Evolutionary conservation across 2,797 vertebrate genomes (phyloP).

Genomic region (Lacerta agilis): DNA sequence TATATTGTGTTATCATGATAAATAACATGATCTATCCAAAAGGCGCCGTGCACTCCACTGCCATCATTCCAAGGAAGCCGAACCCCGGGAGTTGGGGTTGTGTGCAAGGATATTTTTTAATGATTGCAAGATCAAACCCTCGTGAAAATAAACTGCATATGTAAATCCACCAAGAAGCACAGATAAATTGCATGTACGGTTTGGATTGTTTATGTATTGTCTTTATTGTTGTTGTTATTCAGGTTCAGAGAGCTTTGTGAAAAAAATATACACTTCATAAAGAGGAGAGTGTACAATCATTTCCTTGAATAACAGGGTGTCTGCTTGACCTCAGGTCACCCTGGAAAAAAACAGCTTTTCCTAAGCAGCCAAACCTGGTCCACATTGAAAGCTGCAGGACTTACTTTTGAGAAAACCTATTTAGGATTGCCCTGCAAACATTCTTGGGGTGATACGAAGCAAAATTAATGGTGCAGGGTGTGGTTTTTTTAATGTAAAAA

Average conservation of each 20-base stretch:
- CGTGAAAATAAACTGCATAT: background rate
- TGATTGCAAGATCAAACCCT: background rate
- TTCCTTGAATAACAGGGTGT: too few species aligned
- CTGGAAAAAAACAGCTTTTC: too few species aligned
- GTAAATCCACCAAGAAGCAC: background rate
- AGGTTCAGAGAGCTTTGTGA: background rate
- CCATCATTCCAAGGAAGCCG: too few species aligned
- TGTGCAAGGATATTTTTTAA: background rate
- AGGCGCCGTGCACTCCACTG: too few species aligned
- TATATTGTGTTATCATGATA: too few species aligned
- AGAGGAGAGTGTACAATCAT: background rate
- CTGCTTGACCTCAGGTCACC: background rate
- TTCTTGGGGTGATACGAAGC: background rate
- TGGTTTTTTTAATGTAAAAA: too few species aligned
- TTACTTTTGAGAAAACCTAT: background rate
- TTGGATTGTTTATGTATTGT: background rate
- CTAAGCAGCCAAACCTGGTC: background rate
- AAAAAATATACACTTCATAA: background rate
- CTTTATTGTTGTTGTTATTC: background rate
- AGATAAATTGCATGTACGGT: background rate
- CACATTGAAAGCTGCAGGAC: background rate
- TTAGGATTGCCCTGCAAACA: too few species aligned
- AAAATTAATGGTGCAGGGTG: too few species aligned
- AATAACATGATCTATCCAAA: too few species aligned
- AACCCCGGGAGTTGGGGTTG: too few species aligned